A percentile compares a stretch with the other conserved stretches of the same genome.
phyloP scores from a whole-genome alignment of 2,888 invertebrate genomes.

The Conus canariensis region DNA sequence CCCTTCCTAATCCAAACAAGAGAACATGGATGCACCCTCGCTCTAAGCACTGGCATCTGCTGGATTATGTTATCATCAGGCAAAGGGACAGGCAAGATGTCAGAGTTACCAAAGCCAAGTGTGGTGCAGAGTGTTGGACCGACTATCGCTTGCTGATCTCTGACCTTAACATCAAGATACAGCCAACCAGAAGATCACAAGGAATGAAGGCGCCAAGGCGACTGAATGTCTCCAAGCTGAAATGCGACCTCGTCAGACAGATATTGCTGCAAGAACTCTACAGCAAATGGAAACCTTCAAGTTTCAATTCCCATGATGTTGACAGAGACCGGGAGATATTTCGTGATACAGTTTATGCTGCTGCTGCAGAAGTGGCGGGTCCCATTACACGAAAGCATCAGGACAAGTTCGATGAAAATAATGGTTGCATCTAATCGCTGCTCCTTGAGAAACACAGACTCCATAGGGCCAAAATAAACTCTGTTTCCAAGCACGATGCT shows the following conservation, averaged over 20 bases:
- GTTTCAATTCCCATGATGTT: neutral
- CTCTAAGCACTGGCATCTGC: conserved; percentile 42
- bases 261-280: neutral
- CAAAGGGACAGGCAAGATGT: conserved; percentile 38
- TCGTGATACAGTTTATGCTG: neutral
- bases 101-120: conserved; percentile 34
- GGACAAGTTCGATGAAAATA: too few species aligned
- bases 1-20: conserved; percentile 20
- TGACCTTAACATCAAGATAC: neutral
- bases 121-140: conserved; percentile 40
- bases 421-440: too few species aligned
- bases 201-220: neutral
- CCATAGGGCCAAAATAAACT: too few species aligned
- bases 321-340: neutral
- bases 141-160: conserved; percentile 40
- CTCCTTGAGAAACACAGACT: too few species aligned
- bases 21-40: conserved; percentile 42
- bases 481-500: too few species aligned
- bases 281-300: neutral
- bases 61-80: conserved; percentile 39
- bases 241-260: neutral
- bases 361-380: neutral
- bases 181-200: neutral
- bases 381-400: too few species aligned
- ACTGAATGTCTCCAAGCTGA: neutral